Conservation (phyloP, 2,888 invertebrate genomes). For the Myopa tessellatipennis region DNA sequence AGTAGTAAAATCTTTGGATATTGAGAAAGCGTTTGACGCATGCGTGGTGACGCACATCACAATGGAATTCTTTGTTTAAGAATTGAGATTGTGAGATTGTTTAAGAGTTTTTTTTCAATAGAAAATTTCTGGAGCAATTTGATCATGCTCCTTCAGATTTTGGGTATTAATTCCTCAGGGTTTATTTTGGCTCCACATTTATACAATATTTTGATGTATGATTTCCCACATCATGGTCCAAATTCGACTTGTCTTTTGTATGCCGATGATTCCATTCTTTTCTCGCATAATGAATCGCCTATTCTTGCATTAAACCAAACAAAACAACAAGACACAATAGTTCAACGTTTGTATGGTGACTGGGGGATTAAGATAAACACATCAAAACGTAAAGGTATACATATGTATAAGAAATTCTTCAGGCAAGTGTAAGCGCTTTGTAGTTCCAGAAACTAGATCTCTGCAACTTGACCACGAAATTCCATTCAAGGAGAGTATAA, state of each 20-base stretch:
- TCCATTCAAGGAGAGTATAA: conserved; percentile 19
- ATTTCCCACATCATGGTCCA: conserved; percentile 36
- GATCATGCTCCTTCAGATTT: too few relatives aligned
- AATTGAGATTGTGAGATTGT: too few relatives aligned
- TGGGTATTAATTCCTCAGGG: too few relatives aligned
- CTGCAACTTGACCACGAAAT: not conserved
- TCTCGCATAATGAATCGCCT: conserved; percentile 26
- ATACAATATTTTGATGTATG: conserved; percentile 39
- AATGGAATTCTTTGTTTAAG: too few relatives aligned
- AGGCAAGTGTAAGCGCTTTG: conserved; percentile 25
- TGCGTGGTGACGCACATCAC: too few relatives aligned
- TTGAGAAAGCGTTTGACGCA: too few relatives aligned
- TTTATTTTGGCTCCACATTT: conserved; percentile 32
- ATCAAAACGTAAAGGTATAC: too few relatives aligned
- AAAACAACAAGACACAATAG: conserved; percentile 6
- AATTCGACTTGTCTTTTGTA: conserved; percentile 34
- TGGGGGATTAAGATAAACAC: conserved; percentile 39
- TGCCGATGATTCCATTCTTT: conserved; percentile 40
- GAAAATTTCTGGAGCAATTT: too few relatives aligned
- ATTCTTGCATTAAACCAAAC: not conserved
- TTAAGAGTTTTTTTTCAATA: too few relatives aligned
- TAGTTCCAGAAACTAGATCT: conserved; percentile 35
- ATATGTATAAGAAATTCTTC: conserved; percentile 40
- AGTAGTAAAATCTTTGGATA: too few relatives aligned
- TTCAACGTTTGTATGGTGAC: conserved; percentile 31